Base-by-base conservation (phyloP, 1,140 invertebrate genomes). In the Drosophila rhopaloa region DNA sequence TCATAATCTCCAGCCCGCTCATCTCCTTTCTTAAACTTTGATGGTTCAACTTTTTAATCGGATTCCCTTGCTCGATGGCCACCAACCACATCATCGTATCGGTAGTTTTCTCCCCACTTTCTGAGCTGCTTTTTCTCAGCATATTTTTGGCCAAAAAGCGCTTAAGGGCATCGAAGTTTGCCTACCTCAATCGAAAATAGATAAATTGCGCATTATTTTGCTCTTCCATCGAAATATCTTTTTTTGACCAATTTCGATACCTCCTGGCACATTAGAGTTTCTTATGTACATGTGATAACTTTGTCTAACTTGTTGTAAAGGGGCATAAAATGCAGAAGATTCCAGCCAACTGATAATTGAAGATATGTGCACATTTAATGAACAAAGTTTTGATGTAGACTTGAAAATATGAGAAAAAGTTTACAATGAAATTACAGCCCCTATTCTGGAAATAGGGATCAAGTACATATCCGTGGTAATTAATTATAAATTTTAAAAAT, bases 1-100 rank as follows among this genome's bases (percentile, higher is more conserved):
- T 84, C 81, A 84, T 84, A 85, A 74, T 59, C 76, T 60, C 46
- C 40, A 6, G 7, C 7, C 14, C 27, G 38, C 44, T 19, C 24
- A 27, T 61, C 41, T 37, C 27, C 44, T 44, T 71, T 57, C 67
- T 58, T 72, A 61, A 84, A 84, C 81, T 84, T 81, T 85, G 76
- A 85, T 76, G 81, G 67, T 59, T 81, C 38, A 84, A 84, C 73
- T 84, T 84, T 84, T 77, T 77, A 84, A 86, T 86, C 81, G 81
- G 82, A 86, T 86, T 86, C 70, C 40, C 35, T n/a, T 41, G 76
- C 80, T 59, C 80, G 70, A 83, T 79, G 79, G 71, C 81, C 66
- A 67, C 50, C 35, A 58, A 65, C 81, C 66, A 67, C 54, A 46
- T 65, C 43, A 48, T 40, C 67, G 66, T 71, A 71, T 71, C 44